Conservation (phyloP, 1,140 invertebrate genomes). For the Caenorhabditis remanei region DNA sequence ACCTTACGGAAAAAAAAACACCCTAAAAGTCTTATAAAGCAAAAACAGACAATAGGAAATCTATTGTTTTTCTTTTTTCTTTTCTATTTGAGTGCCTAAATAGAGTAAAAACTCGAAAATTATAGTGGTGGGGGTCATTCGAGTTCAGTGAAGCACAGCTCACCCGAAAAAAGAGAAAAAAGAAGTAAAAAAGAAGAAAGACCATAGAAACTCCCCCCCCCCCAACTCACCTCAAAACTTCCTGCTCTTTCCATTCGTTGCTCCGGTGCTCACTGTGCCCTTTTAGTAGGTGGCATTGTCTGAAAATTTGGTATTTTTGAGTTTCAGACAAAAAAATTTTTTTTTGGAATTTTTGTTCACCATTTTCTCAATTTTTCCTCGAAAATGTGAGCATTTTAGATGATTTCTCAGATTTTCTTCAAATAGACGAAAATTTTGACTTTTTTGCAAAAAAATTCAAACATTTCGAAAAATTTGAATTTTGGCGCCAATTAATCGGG, state of each 20-base stretch:
- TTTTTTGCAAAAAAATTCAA: too few species aligned
- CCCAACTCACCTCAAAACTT: conserved; percentile 57
- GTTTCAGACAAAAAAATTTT: not conserved
- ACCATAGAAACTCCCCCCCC: too few species aligned
- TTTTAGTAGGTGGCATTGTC: conserved; percentile 61
- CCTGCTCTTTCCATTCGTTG: conserved; percentile 60
- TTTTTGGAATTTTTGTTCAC: not conserved
- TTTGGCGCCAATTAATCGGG: too few species aligned
- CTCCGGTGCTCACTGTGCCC: conserved; percentile 63
- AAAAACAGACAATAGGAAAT: not conserved
- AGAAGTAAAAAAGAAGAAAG: not conserved
- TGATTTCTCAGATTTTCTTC: too few species aligned
- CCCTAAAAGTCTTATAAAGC: not conserved
- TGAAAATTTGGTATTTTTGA: conserved; percentile 44
- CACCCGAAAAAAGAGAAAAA: not conserved
- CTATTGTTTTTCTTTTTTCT: conserved; percentile 12
- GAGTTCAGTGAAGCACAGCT: conserved; percentile 49
- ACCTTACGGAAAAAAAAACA: not conserved
- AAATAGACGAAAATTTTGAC: too few species aligned
- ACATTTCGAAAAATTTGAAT: too few species aligned
- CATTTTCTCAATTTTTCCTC: too few species aligned
- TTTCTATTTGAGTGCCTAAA: not conserved
- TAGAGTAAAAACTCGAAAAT: not conserved
- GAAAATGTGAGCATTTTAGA: too few species aligned
- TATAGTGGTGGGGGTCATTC: not conserved